phyloP scores from a whole-genome alignment of 2,888 invertebrate species.

The Schizaphis graminum region DNA sequence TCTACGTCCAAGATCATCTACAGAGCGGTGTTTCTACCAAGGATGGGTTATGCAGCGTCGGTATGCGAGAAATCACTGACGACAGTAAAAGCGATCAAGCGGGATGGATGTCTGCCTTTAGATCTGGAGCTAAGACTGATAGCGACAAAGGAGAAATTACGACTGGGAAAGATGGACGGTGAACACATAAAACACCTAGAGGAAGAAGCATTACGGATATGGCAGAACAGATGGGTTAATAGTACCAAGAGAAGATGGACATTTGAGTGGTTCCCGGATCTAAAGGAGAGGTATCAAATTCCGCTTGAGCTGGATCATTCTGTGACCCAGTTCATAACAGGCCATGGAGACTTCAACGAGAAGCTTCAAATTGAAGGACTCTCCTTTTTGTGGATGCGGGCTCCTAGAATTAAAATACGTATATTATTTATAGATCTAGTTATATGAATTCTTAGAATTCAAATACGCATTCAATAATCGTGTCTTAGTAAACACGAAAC shows the following conservation, averaged over 20 bases:
- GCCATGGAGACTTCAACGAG: not conserved
- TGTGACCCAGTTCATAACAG: not conserved
- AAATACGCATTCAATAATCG: no score
- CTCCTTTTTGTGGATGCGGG: not conserved
- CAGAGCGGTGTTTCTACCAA: no score
- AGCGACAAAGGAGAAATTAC: not conserved
- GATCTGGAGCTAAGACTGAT: no score
- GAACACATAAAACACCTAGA: not conserved
- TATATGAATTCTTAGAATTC: no score
- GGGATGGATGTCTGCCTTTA: no score
- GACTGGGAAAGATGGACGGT: not conserved
- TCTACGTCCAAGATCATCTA: no score
- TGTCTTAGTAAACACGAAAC: no score
- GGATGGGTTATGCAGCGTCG: no score
- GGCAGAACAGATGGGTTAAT: not conserved
- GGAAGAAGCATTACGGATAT: not conserved
- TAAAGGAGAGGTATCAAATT: not conserved
- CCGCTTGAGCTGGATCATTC: not conserved
- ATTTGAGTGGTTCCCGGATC: not conserved
- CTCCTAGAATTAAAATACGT: no score
- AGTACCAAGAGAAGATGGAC: not conserved
- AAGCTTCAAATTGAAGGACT: not conserved
- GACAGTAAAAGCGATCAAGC: no score
- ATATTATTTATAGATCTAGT: no score
- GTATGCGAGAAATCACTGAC: no score